A percentile compares a stretch with the other conserved stretches of the same genome.
phyloP scores from a whole-genome alignment of 2,113 vertebrate species.

The Cettia cetti region DNA sequence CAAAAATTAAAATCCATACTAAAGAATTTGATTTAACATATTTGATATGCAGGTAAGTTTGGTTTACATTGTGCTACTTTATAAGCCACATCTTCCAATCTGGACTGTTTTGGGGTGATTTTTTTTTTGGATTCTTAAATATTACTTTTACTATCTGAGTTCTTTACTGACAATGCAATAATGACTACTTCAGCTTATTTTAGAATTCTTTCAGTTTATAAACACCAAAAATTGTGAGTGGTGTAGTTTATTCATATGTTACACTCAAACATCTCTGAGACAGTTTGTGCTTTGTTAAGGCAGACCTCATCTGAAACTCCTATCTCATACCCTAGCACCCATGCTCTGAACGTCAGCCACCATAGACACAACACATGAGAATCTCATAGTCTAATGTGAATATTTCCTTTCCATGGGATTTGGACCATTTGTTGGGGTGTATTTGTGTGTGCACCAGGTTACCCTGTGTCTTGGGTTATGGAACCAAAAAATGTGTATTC shows the following conservation, averaged over 20 bases:
- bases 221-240: not conserved
- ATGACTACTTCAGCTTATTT: not conserved
- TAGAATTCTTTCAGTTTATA: not conserved
- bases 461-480: fast-evolving
- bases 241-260: not conserved
- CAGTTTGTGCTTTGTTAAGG: not conserved
- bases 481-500: too few species aligned
- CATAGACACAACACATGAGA: not conserved
- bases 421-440: too few species aligned
- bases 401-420: not conserved
- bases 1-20: not conserved
- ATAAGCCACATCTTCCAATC: not conserved
- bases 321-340: not conserved
- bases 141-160: not conserved
- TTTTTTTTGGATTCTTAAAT: not conserved
- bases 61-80: not conserved
- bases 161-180: not conserved
- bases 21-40: not conserved
- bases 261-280: not conserved
- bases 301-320: not conserved
- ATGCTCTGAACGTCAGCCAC: not conserved
- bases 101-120: not conserved
- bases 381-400: not conserved
- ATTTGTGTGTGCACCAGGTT: not conserved
- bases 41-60: not conserved